These are phyloP conservation scores for Tetragonisca angustula DNA, from an alignment of 2,888 invertebrate species.

Conservation along the genomic window DNA sequence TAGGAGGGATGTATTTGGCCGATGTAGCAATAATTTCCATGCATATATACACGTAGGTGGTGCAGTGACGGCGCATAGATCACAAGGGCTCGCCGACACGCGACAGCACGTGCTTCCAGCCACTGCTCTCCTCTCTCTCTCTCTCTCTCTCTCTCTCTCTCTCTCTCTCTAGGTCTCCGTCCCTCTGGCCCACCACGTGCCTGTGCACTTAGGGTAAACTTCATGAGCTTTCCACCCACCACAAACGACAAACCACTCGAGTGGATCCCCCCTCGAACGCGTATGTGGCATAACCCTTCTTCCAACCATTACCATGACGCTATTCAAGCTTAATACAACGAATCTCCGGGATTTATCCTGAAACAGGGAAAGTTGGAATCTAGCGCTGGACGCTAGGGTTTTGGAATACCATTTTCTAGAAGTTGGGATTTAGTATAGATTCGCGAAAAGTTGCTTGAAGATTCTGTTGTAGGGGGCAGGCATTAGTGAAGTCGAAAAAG, in stretches of 20 bases:
- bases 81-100: slow-evolving; percentile 80
- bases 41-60: slow-evolving; percentile 61
- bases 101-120: slow-evolving; percentile 78
- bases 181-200: slow-evolving; percentile 43
- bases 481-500: neutral
- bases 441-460: neutral
- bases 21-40: slow-evolving; percentile 73
- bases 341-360: slow-evolving; percentile 44
- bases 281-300: slow-evolving; percentile 77
- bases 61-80: slow-evolving; percentile 79
- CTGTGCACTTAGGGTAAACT: slow-evolving; percentile 63
- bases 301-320: slow-evolving; percentile 75
- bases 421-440: neutral
- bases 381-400: neutral
- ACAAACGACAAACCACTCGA: slow-evolving; percentile 81
- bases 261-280: slow-evolving; percentile 68
- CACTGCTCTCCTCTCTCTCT: slow-evolving; percentile 50
- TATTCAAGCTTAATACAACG: slow-evolving; percentile 73
- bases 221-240: slow-evolving; percentile 76
- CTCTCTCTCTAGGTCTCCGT: slow-evolving; percentile 2
- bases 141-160: slow-evolving; percentile 1
- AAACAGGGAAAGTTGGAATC: slow-evolving; percentile 5
- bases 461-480: neutral
- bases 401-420: neutral
- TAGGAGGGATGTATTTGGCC: slow-evolving; percentile 69